Conservation (phyloP, 2,888 invertebrate genomes). For the Drosophila rubida region DNA sequence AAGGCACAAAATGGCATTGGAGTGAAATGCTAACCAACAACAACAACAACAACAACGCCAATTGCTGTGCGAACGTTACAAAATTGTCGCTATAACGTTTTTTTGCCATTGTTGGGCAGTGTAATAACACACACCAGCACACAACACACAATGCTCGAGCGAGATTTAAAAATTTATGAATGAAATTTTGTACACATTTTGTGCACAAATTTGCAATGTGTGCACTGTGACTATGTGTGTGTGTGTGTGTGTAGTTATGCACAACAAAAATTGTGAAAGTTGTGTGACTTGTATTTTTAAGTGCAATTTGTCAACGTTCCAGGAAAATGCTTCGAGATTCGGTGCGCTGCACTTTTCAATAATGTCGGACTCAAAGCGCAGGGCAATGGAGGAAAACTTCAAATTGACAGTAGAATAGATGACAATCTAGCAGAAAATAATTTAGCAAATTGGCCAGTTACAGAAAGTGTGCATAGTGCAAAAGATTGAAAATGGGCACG, state of each 20-base stretch:
- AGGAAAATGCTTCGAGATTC: conserved; percentile 11
- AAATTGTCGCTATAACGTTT: conserved; percentile 43
- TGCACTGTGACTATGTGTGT: conserved; percentile 1
- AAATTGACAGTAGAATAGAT: conserved; percentile 27
- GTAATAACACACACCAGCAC: conserved; percentile 53
- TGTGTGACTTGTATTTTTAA: conserved; percentile 39
- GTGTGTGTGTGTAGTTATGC: conserved; percentile 12
- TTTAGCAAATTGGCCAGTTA: conserved; percentile 21
- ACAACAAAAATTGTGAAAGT: conserved; percentile 40
- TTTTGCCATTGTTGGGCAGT: conserved; percentile 56
- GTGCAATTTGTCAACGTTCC: conserved; percentile 50
- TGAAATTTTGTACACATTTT: conserved; percentile 57
- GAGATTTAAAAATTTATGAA: conserved; percentile 70
- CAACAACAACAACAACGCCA: conserved; percentile 2
- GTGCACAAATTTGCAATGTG: conserved; percentile 28
- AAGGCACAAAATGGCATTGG: conserved; percentile 47
- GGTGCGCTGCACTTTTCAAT: conserved; percentile 13
- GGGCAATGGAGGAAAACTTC: conserved; percentile 5
- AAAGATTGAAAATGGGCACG: not conserved
- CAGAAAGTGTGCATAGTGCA: no score
- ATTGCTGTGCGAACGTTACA: conserved; percentile 2
- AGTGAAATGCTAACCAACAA: conserved; percentile 44
- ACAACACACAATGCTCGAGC: conserved; percentile 20
- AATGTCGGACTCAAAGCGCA: conserved; percentile 1
- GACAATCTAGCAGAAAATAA: conserved; percentile 5